Evolutionary conservation across 2,888 invertebrate genomes (phyloP).

Genomic region (Omphaloscelis lunosa): DNA sequence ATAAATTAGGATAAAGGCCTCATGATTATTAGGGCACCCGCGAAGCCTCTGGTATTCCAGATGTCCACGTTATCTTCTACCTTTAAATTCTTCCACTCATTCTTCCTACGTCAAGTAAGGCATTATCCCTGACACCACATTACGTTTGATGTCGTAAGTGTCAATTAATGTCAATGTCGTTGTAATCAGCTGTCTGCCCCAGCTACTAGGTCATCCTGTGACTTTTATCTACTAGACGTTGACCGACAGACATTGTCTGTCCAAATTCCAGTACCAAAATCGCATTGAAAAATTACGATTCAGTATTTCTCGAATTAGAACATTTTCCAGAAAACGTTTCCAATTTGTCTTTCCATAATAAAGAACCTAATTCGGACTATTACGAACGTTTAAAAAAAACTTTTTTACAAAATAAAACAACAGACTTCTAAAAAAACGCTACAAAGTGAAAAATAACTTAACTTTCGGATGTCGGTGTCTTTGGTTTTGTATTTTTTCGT

Average conservation of each 20-base stretch:
- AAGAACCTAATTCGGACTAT: neutral
- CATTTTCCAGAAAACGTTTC: too few relatives aligned
- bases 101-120: neutral
- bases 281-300: neutral
- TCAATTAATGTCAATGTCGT: slow-evolving; percentile 55
- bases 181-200: slow-evolving; percentile 46
- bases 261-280: neutral
- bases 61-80: neutral
- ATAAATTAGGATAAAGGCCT: too few relatives aligned
- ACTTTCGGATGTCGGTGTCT: too few relatives aligned
- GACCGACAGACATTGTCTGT: neutral
- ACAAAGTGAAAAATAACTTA: too few relatives aligned
- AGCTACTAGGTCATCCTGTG: slow-evolving; percentile 18
- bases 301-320: neutral
- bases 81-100: neutral
- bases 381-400: too few relatives aligned
- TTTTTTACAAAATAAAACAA: too few relatives aligned
- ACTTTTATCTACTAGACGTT: neutral
- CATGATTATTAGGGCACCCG: too few relatives aligned
- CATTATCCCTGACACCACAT: slow-evolving; percentile 43
- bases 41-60: too few relatives aligned
- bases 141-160: slow-evolving; percentile 40
- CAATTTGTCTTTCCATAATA: neutral
- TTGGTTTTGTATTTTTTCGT: too few relatives aligned
- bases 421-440: too few relatives aligned